Evolutionary conservation across 2,888 invertebrate genomes (phyloP), one percentile per base, ranked within the genome.

Genomic region (Macaria notata): DNA sequence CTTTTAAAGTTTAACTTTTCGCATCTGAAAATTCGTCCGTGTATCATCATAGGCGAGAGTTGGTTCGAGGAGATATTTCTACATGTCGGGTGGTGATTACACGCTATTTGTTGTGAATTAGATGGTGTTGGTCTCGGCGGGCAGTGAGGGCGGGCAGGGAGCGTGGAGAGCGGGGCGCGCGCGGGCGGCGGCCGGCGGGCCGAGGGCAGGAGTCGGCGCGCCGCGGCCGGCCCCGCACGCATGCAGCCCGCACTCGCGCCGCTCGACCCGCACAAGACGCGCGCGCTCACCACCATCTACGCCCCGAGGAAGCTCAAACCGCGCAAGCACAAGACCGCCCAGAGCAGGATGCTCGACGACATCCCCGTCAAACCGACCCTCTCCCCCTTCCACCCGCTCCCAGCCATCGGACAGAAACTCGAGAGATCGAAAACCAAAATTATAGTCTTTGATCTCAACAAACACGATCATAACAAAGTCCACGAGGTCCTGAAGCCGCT

Each of bases 191-290:
- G 49, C 61, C 64, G 69, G 61, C 69, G 70, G 66, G 75, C 79
- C 86, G 86, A 84, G 86, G 87, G 53, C 60, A 57, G 75, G 83
- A 73, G 84, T 82, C 81, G 79, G 78, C 77, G 82, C 80, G 83
- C 78, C 80, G 70, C 79, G 78, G 73, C 73, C 66, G 66, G 72
- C 73, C 56, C 78, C 79, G 76, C 81, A 76, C 84, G 83, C 79
- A 88, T 88, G 88, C 82, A 83, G 78, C 86, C 89, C 75, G 75
- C 88, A 76, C 88, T 88, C 70, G 85, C 86, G 61, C 83, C 88
- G 52, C 83, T 85, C 62, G 86, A 88, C 72, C 76, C 83, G 66
- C 79, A 72, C 77, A 84, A 80, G 73, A 83, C 81, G 71, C 89
- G 90, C 83, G 88, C 88, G 39, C 83, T 91, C 51, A 85, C 89